Base-by-base conservation (phyloP, 1,140 invertebrate species). In the Temnothorax longispinosus region DNA sequence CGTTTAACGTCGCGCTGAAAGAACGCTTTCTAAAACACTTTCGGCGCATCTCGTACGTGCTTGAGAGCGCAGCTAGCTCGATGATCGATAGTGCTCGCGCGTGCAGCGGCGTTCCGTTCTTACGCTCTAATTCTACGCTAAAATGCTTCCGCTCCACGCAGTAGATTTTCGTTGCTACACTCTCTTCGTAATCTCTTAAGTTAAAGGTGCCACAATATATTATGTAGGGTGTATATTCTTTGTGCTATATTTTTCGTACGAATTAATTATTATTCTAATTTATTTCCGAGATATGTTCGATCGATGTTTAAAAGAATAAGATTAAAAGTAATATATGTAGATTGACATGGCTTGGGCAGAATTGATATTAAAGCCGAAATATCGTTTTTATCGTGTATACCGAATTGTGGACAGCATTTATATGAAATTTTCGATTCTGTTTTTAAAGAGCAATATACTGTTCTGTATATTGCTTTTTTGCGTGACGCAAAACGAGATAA, bases 21-120 rank as follows among this genome's bases (percentile, higher is more conserved):
- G 69, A 84, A 84, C 56, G 69, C 18, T 74, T 84, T 84, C 69
- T 84, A 62, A 84, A 84, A 84, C 80, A 84, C 80, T 84, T 84
- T 84, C 32, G 54, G 69, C 54, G 27, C 60, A 74, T 82, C 67
- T n/a, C 54, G 47, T 84, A 84, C 80, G 80, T 84, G 80, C 27
- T 15, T 41, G 69, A 75, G 80, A 75, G 58, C 78, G 38, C 54
- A 27, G 69, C 69, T 13, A 47, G 69, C 69, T 15, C 41, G 80
- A 84, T 84, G 80, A 84, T 84, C 80, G 80, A 84, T 84, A 47
- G 69, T 54, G 47, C 41, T 65, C 64, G 67, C 52, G 54, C 80
- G 54, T 75, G 67, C 80, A 15, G 21, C 54, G 71, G 54, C 54
- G 80, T 74, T 58, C 35, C 35, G 18, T 41, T 60, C 44, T 84